Evolutionary conservation across 2,113 vertebrate genomes (phyloP).

Genomic region (Hipposideros armiger): DNA sequence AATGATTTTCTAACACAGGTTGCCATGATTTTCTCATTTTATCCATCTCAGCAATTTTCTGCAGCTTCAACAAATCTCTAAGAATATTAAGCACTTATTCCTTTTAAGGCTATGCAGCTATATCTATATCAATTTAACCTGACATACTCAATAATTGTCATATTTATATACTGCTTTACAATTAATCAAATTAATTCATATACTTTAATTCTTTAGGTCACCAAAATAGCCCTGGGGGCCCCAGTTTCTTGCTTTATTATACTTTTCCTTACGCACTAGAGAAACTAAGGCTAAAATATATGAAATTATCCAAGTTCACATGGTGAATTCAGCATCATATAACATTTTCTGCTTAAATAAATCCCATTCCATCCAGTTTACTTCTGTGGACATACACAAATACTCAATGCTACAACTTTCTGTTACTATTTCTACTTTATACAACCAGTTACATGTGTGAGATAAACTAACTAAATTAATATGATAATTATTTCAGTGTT

Average conservation of each 20-base stretch:
- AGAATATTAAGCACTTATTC: not conserved
- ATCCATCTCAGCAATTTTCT: not conserved
- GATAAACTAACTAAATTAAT: not conserved
- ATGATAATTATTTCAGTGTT: not conserved
- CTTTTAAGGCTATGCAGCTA: not conserved
- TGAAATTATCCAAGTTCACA: not conserved
- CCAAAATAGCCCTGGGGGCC: not conserved
- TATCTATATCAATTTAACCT: not conserved
- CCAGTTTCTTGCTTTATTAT: not conserved
- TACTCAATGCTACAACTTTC: not conserved
- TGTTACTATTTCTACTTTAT: not conserved
- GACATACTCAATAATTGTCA: not conserved
- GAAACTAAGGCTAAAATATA: not conserved
- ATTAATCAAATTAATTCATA: not conserved
- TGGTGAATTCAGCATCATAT: not conserved
- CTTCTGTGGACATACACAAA: not conserved
- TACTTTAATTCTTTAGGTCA: not conserved
- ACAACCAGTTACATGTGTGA: not conserved
- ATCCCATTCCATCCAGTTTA: not conserved
- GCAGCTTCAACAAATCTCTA: not conserved
- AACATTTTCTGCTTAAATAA: not conserved
- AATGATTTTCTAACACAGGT: not conserved
- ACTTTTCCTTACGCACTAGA: not conserved
- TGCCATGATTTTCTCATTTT: not conserved
- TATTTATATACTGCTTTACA: slow-evolving; percentile 6